Conservation (phyloP, 2,888 invertebrate species). For the Hermaeophaga mercurialis region DNA sequence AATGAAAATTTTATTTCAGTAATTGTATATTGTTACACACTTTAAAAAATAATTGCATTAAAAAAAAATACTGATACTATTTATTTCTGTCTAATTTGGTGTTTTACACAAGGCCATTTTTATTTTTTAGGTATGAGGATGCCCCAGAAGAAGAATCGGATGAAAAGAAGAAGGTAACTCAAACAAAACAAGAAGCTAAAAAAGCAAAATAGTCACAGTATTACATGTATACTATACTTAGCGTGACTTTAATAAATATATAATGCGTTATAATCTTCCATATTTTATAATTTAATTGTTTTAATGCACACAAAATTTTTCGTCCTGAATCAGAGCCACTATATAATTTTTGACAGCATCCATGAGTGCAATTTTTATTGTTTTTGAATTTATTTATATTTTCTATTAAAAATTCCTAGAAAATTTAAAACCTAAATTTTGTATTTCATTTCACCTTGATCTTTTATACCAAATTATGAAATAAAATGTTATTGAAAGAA, state of each 20-base stretch:
- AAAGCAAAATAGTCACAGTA: conserved; percentile 48
- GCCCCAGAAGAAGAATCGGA: conserved; percentile 62
- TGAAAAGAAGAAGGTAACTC: conserved; percentile 53
- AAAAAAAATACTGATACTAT: too few relatives aligned
- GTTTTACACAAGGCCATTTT: too few relatives aligned
- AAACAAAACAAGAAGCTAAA: conserved; percentile 53
- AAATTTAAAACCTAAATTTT: not conserved
- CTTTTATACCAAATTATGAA: too few relatives aligned
- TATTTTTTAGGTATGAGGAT: conserved; percentile 69
- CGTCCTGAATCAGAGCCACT: conserved; percentile 5
- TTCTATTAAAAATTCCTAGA: conserved; percentile 33
- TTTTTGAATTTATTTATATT: conserved; percentile 33
- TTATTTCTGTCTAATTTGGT: too few relatives aligned
- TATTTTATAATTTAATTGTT: conserved; percentile 15
- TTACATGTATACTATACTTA: conserved; percentile 1
- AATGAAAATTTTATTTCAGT: conserved; percentile 44
- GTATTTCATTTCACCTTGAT: too few relatives aligned
- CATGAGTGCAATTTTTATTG: conserved; percentile 28
- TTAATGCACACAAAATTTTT: conserved; percentile 10
- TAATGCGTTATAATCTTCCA: conserved; percentile 22
- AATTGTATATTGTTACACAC: not conserved
- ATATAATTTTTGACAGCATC: not conserved
- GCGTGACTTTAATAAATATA: conserved; percentile 1
- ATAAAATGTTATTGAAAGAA: too few relatives aligned
- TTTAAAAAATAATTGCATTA: conserved; percentile 9